phyloP scores from a whole-genome alignment of 2,888 invertebrate genomes.

The Lacanobia oleracea region DNA sequence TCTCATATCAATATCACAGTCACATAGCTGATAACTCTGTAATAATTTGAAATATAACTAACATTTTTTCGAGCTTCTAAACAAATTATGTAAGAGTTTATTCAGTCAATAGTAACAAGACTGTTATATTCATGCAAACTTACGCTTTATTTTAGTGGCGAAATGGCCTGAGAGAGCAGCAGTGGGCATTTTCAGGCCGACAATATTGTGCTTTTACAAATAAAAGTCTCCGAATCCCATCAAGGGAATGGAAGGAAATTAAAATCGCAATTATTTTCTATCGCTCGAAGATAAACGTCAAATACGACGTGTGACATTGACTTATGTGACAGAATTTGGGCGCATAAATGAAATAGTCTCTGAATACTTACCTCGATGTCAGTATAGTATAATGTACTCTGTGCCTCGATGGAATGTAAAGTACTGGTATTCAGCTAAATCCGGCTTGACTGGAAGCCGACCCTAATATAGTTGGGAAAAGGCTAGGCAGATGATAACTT shows the following conservation, averaged over 20 bases:
- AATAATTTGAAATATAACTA: conserved; percentile 29
- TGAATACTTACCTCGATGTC: too few relatives aligned
- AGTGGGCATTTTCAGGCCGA: conserved; percentile 85
- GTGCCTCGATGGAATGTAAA: too few relatives aligned
- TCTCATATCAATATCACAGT: neutral
- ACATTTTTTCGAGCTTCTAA: conserved; percentile 18
- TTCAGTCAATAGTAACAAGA: conserved; percentile 28
- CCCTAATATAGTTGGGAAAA: too few relatives aligned
- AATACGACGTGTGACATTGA: conserved; percentile 12
- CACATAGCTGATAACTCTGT: conserved; percentile 22
- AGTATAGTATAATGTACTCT: too few relatives aligned
- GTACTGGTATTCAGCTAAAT: too few relatives aligned
- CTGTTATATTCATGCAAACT: conserved; percentile 65
- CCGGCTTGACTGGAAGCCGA: too few relatives aligned
- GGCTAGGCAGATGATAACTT: too few relatives aligned
- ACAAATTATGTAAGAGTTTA: conserved; percentile 83
- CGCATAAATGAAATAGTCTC: too few relatives aligned
- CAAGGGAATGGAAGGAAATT: conserved; percentile 39
- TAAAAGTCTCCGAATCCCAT: conserved; percentile 54
- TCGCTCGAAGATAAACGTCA: conserved; percentile 36
- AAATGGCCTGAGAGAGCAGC: conserved; percentile 82
- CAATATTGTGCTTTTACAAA: conserved; percentile 45
- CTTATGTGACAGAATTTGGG: neutral
- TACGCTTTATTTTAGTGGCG: conserved; percentile 82
- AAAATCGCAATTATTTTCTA: conserved; percentile 15